Evolutionary conservation across 2,888 invertebrate species (phyloP).

Genomic region (Caenorhabditis sp.): DNA sequence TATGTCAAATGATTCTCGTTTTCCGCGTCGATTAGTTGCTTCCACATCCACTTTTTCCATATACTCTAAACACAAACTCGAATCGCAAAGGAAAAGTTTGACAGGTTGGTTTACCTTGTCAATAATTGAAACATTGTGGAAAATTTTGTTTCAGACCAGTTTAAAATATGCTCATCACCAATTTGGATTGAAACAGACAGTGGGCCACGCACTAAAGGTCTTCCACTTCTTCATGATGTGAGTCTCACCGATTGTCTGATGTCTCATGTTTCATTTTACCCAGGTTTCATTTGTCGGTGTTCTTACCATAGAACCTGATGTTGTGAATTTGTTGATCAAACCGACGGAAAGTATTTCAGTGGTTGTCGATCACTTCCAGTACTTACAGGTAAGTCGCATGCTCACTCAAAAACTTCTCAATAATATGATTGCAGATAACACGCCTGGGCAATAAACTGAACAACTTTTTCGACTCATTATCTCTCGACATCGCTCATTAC

Average conservation of each 20-base stretch:
- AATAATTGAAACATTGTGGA: no score
- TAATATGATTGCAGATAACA: no score
- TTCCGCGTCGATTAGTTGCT: conserved; percentile 56
- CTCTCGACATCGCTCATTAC: no score
- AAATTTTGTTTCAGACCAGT: no score
- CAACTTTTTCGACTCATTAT: no score
- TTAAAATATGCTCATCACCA: conserved; percentile 65
- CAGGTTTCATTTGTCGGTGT: conserved; percentile 55
- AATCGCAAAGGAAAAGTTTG: not conserved
- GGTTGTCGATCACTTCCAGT: conserved; percentile 77
- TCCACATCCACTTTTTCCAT: conserved; percentile 42
- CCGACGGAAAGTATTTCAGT: conserved; percentile 67
- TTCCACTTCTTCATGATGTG: conserved; percentile 69
- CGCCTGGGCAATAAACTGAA: no score
- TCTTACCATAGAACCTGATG: conserved; percentile 51
- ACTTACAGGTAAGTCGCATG: conserved; percentile 67
- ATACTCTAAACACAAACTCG: no score
- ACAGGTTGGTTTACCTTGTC: not conserved
- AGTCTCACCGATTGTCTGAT: not conserved
- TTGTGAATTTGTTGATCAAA: conserved; percentile 62
- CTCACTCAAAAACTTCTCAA: no score
- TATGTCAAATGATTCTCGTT: conserved; percentile 46
- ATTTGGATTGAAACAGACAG: conserved; percentile 72
- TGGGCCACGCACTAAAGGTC: conserved; percentile 61
- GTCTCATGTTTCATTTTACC: not conserved